Evolutionary conservation across 2,888 invertebrate species (phyloP), one percentile per base, ranked within the genome.

Genomic region (Notocelia uddmanniana): DNA sequence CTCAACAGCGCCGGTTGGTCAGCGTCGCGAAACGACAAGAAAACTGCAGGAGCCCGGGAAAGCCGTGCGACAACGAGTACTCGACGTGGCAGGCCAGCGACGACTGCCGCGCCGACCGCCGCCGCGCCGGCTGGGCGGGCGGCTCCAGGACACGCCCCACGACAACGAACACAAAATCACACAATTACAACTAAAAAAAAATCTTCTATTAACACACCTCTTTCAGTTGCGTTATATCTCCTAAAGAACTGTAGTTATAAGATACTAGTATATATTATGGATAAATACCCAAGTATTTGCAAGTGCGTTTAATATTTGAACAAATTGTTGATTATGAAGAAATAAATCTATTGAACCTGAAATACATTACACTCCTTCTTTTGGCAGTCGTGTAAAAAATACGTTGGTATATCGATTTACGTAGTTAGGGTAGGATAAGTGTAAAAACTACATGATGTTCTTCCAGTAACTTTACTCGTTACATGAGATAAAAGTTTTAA

Each of bases 81-180:
- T 73, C 77, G 58, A 57, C 81, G 83, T 81, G 81, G 76, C 80
- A 78, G 76, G 60, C 59, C 52, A 76, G 71, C 70, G 75, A 68
- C 69, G 81, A 90, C 90, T 89, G 87, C 83, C 81, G 82, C 74
- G 69, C 73, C 77, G 74, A 77, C 77, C 45, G 45, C 76, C 77
- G 74, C 78, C 77, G 48, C 75, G 76, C 75, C 74, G 75, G 73
- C 74, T 74, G 66, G 92, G 91, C 91, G 91, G 92, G 83, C 81
- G 81, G 76, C 75, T 19, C 11, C 48, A 41, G 71, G 91, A 87
- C 91, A 91, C 92, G 92, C 91, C 91, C 88, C 79, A 74, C 75
- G 76, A 73, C 72, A 75, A 69, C 76, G 72, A 77, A 72, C 79
- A 76, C 76, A 71, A 73, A 73, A 59, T 63, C 34, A n/a, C 58